Percentiles rank a stretch among this genome's conserved stretches.
Evolutionary conservation across 2,888 invertebrate species (phyloP).

Genomic region (Desoria tigrina): DNA sequence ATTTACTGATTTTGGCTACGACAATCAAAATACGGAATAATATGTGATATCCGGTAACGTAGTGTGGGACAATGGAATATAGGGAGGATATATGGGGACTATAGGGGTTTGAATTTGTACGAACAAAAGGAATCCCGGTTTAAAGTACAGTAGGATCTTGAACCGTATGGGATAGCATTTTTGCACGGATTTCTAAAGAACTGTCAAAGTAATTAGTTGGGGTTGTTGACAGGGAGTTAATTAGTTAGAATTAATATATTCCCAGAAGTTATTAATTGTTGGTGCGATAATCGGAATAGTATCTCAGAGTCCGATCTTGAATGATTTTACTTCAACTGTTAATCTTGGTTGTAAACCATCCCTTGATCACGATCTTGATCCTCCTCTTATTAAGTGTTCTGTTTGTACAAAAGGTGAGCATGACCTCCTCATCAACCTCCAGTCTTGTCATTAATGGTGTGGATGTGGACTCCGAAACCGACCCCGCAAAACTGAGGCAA

Average conservation of each 20-base stretch:
- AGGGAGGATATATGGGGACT: too few species aligned
- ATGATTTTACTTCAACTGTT: background rate
- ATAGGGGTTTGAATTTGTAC: too few species aligned
- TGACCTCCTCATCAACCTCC: constrained; percentile 46
- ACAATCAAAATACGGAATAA: too few species aligned
- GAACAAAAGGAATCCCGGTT: too few species aligned
- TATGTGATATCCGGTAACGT: too few species aligned
- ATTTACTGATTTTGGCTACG: too few species aligned
- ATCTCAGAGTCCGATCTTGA: background rate
- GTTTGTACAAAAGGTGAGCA: constrained; percentile 48
- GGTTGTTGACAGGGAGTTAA: too few species aligned
- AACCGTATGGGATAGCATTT: too few species aligned
- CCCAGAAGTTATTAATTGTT: background rate
- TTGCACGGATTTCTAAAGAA: too few species aligned
- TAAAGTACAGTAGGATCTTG: too few species aligned
- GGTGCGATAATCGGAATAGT: background rate
- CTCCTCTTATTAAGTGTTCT: constrained; percentile 22
- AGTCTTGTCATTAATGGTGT: constrained; percentile 38
- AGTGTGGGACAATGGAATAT: too few species aligned
- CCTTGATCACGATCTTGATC: background rate
- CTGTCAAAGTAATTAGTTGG: too few species aligned
- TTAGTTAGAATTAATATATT: background rate
- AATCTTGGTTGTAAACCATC: background rate
- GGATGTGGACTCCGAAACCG: constrained; percentile 33
- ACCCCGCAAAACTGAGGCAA: constrained; percentile 42